Evolutionary conservation across 2,888 invertebrate genomes (phyloP), one percentile per base, ranked within the genome.

Genomic region (Selenia dentaria): DNA sequence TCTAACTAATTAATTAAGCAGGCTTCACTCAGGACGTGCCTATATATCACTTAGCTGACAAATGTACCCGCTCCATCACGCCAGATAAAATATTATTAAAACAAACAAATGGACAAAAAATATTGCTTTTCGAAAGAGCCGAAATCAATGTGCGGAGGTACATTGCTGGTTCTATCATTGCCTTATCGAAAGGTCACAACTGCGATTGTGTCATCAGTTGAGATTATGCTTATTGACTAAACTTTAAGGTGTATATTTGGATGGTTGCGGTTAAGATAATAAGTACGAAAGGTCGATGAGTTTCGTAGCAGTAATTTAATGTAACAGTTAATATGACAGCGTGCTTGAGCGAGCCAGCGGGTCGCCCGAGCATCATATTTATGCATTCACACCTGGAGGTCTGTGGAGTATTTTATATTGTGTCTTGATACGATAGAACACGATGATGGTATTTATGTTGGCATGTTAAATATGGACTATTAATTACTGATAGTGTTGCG

Each of bases 321-420:
- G 89, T 89, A 86, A 88, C 88, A 90, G 89, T 88, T 90, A 89
- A 89, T 90, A 88, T 89, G 90, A 90, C 90, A 90, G 90, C 86
- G 67, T 77, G 83, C 86, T 80, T 85, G 89, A 85, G 85, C 79
- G 67, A 79, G 83, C 86, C 89, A 89, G 89, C 89, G 88, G 89
- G 89, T 87, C 79, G 86, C 70, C 86, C 70, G 76, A 74, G 77
- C 79, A 78, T 79, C 74, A 87, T 87, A 89, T 88, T 88, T 89
- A 90, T 89, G 89, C 81, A 83, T 78, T 88, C 89, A 83, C 90
- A 89, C 90, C 85, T 88, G 89, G 90, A 88, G 90, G 90, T 90
- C 87, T 80, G 62, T 64, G 64, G 70, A 74, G 73, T 79, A 73
- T 85, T 88, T 85, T 83, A 84, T 87, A 85, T 79, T 73, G 79